A percentile compares a stretch with the other conserved stretches of the same genome.
Conservation (phyloP, 1,140 invertebrate species). For the Neodiprion lecontei region DNA sequence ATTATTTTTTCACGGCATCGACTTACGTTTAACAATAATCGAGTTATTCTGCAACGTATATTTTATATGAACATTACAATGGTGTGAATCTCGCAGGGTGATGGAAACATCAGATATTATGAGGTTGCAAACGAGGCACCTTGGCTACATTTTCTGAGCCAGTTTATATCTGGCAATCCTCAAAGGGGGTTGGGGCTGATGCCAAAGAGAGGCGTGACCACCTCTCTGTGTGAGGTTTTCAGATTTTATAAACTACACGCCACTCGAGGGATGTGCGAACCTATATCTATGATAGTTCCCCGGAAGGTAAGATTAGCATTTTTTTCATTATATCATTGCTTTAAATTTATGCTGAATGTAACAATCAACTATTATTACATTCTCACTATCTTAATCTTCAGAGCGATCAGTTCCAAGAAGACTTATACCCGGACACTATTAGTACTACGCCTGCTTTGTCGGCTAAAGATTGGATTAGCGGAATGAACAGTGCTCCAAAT, state of each 20-base stretch:
- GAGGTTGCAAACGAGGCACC: conserved; percentile 87
- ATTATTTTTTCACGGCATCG: no score
- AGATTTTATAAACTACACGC: conserved; percentile 94
- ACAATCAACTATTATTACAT: conserved; percentile 12
- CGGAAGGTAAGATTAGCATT: conserved; percentile 69
- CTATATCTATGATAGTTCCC: conserved; percentile 94
- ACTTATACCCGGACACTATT: conserved; percentile 92
- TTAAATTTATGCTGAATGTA: background rate
- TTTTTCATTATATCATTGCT: conserved; percentile 17
- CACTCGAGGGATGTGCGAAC: conserved; percentile 85
- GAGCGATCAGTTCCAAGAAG: conserved; percentile 83
- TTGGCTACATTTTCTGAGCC: conserved; percentile 88
- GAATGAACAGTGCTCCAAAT: conserved; percentile 81
- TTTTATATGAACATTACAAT: background rate
- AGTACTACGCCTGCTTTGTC: conserved; percentile 81
- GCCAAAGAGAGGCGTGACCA: conserved; percentile 91
- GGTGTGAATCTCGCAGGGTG: conserved; percentile 68
- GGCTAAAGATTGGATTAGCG: conserved; percentile 89
- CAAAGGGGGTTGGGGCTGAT: conserved; percentile 90
- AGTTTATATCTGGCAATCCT: conserved; percentile 89
- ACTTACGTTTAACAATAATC: no score
- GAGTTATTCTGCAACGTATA: background rate
- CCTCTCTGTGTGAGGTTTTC: conserved; percentile 83
- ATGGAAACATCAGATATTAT: conserved; percentile 94
- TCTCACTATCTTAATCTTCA: conserved; percentile 46